Percentiles rank a stretch among this genome's conserved stretches.
These are phyloP conservation scores for Benthosema pterotum DNA, from an alignment of 2,797 vertebrate species.

Conservation along the genomic window DNA sequence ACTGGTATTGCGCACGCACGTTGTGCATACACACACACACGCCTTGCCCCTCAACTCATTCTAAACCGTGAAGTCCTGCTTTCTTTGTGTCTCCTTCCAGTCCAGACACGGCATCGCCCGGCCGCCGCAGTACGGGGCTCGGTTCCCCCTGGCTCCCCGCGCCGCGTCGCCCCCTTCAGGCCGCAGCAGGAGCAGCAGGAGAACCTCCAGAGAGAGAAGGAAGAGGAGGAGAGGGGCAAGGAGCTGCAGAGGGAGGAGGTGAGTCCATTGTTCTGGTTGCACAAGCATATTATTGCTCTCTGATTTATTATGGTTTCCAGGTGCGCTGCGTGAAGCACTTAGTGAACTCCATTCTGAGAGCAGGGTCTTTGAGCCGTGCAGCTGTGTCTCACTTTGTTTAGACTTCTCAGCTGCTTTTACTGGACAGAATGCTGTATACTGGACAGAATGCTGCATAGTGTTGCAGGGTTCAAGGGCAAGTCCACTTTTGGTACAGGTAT, in stretches of 20 bases:
- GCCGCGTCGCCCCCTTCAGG: slow-evolving; percentile 52
- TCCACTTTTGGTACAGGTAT: no score
- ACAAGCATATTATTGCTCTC: no score
- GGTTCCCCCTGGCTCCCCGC: slow-evolving; percentile 62
- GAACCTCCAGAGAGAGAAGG: slow-evolving; percentile 70
- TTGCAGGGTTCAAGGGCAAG: no score
- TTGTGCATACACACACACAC: not conserved
- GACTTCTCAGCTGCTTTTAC: no score
- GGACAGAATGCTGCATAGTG: no score
- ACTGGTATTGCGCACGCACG: no score
- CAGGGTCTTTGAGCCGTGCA: not conserved
- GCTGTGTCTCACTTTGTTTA: no score
- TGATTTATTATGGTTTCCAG: no score
- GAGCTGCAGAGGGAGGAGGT: slow-evolving; percentile 69
- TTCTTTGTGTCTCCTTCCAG: slow-evolving; percentile 40
- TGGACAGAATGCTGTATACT: no score
- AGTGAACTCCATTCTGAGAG: no score
- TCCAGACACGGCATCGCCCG: slow-evolving; percentile 62
- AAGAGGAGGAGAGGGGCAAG: slow-evolving; percentile 61
- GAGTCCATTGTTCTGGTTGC: slow-evolving; percentile 9
- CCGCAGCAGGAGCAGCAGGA: slow-evolving; percentile 75
- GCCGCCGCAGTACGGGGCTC: slow-evolving; percentile 59
- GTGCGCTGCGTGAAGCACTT: no score
- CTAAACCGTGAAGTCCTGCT: not conserved
- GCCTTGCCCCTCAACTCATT: not conserved